Percentiles rank a stretch among this genome's conserved stretches.
Conservation (phyloP, 2,113 vertebrate species). For the Sapajus apella region DNA sequence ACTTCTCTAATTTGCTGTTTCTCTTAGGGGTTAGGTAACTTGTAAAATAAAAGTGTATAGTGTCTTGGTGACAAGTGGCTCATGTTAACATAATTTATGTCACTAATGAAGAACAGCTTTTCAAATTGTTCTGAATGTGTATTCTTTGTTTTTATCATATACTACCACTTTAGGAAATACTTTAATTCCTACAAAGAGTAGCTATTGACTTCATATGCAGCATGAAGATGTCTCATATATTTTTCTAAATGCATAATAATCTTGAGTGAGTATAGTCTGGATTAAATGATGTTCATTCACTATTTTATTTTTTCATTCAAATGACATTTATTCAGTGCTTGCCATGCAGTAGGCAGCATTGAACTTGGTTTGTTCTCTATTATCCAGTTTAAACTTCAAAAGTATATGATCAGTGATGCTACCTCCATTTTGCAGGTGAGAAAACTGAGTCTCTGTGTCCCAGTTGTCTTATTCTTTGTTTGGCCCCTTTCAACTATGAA, state of each 20-base stretch:
- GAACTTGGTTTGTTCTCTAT: constrained; percentile 9
- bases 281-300: constrained; percentile 19
- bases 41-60: constrained; percentile 45
- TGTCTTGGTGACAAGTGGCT: neutral
- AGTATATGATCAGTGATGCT: neutral
- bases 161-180: constrained; percentile 17
- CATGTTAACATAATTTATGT: constrained; percentile 8
- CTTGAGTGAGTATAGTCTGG: constrained; percentile 25
- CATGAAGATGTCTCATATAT: neutral
- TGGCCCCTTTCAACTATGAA: neutral
- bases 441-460: constrained; percentile 21
- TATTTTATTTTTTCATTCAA: constrained; percentile 51
- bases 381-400: constrained; percentile 35
- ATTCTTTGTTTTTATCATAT: constrained; percentile 51
- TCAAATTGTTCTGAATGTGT: constrained; percentile 24
- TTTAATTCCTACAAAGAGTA: constrained; percentile 48
- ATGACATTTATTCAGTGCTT: neutral
- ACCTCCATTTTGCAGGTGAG: constrained; percentile 37
- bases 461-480: constrained; percentile 16
- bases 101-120: constrained; percentile 7
- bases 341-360: neutral
- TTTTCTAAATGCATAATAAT: constrained; percentile 46
- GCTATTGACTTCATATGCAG: neutral
- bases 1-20: constrained; percentile 33
- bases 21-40: constrained; percentile 12